Percentiles rank a stretch among this genome's conserved stretches.
Conservation (phyloP, 2,888 invertebrate genomes). For the Piscicola geometra region DNA sequence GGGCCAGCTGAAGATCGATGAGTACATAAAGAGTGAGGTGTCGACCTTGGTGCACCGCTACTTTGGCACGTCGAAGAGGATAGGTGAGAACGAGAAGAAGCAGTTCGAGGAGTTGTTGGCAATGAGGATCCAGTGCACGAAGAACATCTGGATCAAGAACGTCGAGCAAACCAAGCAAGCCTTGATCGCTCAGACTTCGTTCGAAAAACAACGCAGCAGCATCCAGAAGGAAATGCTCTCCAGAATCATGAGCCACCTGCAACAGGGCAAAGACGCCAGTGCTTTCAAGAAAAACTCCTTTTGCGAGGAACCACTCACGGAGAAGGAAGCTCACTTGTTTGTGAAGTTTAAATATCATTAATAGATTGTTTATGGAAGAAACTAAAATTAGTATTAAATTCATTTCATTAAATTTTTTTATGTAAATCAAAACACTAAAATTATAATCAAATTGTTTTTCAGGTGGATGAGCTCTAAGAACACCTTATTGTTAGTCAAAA, state of each 20-base stretch:
- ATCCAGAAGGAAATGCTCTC: slow-evolving; percentile 1
- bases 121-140: slow-evolving; percentile 37
- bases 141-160: slow-evolving; percentile 39
- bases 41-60: slow-evolving; percentile 35
- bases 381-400: background rate
- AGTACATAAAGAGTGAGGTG: slow-evolving; percentile 37
- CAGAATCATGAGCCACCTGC: background rate
- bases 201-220: background rate
- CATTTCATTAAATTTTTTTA: slow-evolving; percentile 2
- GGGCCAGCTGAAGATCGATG: slow-evolving; percentile 37
- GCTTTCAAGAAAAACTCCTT: background rate
- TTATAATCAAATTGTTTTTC: background rate
- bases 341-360: no score
- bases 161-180: slow-evolving; percentile 30
- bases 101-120: slow-evolving; percentile 39
- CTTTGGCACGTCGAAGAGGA: slow-evolving; percentile 37
- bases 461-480: background rate
- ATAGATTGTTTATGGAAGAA: background rate
- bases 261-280: background rate
- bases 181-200: slow-evolving; percentile 19
- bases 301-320: background rate
- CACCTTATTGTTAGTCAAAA: background rate
- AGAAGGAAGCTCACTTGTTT: background rate
- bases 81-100: slow-evolving; percentile 40
- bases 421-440: background rate